These are phyloP conservation scores for Cylloceria caligata DNA, from an alignment of 2,888 invertebrate genomes.

Conservation along the genomic window DNA sequence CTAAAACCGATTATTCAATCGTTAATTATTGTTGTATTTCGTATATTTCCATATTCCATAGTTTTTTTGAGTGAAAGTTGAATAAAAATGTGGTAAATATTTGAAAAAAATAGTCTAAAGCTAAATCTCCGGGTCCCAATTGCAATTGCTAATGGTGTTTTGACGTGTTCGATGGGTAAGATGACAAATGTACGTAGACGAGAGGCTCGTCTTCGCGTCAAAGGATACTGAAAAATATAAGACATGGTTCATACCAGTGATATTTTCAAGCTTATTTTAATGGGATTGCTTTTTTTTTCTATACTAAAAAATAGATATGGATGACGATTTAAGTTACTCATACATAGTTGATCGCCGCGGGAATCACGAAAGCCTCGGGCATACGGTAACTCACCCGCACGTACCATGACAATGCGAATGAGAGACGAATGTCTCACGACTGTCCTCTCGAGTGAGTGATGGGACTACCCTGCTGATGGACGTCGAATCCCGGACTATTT, in stretches of 20 bases:
- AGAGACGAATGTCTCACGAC: conserved; percentile 68
- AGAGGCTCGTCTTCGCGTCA: not conserved
- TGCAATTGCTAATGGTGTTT: too few species aligned
- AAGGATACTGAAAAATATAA: not conserved
- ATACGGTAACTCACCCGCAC: conserved; percentile 34
- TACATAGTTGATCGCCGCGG: conserved; percentile 27
- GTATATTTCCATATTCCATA: too few species aligned
- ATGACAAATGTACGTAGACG: not conserved
- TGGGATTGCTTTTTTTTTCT: too few species aligned
- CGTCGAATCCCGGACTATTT: conserved; percentile 67
- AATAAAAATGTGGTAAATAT: too few species aligned
- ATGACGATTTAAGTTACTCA: conserved; percentile 48
- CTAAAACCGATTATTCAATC: too few species aligned
- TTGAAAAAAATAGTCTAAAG: too few species aligned
- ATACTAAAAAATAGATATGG: conserved; percentile 28
- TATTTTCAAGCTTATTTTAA: not conserved
- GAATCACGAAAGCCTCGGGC: conserved; percentile 26
- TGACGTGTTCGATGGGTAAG: too few species aligned
- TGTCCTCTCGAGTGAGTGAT: conserved; percentile 67
- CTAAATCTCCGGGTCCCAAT: too few species aligned
- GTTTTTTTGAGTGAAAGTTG: too few species aligned
- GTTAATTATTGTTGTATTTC: too few species aligned
- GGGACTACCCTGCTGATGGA: conserved; percentile 67
- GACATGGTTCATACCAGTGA: not conserved
- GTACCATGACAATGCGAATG: conserved; percentile 67